phyloP scores from a whole-genome alignment of 1,140 invertebrate genomes.

The Saccostrea glomerata region DNA sequence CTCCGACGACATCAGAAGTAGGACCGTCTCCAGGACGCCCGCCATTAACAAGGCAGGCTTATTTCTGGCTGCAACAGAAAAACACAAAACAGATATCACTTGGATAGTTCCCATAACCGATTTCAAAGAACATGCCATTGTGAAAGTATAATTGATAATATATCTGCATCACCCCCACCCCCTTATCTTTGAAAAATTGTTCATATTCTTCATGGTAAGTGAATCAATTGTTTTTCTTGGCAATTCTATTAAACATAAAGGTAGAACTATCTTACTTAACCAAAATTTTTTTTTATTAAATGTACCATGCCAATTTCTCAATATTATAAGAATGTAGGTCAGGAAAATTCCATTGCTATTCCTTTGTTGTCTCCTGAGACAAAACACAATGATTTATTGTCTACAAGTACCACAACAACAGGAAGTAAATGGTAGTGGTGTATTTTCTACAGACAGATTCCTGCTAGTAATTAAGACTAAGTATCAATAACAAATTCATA shows the following conservation, averaged over 20 bases:
- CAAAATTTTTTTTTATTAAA: too few species aligned
- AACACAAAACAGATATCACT: background rate
- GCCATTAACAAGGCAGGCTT: slow-evolving; percentile 85
- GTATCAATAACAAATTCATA: background rate
- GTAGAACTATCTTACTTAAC: too few species aligned
- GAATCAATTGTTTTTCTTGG: too few species aligned
- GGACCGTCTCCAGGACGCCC: slow-evolving; percentile 86
- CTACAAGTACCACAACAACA: background rate
- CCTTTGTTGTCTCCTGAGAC: background rate
- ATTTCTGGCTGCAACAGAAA: slow-evolving; percentile 81
- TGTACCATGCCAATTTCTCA: too few species aligned
- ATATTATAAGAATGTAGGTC: too few species aligned
- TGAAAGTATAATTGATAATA: too few species aligned
- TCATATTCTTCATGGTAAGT: too few species aligned
- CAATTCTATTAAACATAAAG: too few species aligned
- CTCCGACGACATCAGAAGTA: slow-evolving; percentile 87
- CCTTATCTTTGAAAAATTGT: too few species aligned
- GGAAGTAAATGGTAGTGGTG: background rate
- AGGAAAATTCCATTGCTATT: too few species aligned
- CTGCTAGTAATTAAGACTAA: background rate
- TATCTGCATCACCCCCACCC: too few species aligned
- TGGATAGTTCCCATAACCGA: background rate
- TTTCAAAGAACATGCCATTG: background rate
- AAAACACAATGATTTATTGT: background rate
- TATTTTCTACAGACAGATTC: background rate